These are phyloP conservation scores for Gobio occitaniae DNA, from an alignment of 2,797 vertebrate species.

Conservation along the genomic window DNA sequence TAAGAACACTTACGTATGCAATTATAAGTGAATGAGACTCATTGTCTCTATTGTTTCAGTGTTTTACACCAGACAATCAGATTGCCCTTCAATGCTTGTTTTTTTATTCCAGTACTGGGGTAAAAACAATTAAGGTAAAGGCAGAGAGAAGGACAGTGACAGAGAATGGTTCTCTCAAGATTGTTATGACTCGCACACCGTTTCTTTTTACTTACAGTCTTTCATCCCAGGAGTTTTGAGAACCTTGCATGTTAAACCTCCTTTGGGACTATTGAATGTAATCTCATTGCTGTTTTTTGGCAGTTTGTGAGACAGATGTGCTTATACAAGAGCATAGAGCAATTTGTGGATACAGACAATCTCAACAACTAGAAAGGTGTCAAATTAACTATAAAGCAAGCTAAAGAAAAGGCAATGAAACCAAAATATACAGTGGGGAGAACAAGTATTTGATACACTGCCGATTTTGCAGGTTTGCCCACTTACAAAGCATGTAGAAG, in stretches of 20 bases:
- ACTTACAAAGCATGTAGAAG: too few species aligned
- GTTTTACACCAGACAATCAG: background rate
- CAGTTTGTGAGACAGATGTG: slow-evolving; percentile 25
- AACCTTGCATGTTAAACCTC: slow-evolving; percentile 18
- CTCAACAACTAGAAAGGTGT: slow-evolving; percentile 9
- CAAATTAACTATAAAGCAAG: slow-evolving; percentile 21
- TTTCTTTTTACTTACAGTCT: slow-evolving; percentile 1
- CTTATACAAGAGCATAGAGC: slow-evolving; percentile 20
- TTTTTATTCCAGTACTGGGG: background rate
- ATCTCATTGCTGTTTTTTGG: slow-evolving; percentile 26
- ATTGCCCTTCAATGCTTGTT: background rate
- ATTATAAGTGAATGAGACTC: background rate
- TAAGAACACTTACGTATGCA: background rate
- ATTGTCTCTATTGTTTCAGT: background rate
- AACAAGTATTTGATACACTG: too few species aligned
- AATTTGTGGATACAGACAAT: slow-evolving; percentile 26
- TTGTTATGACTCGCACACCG: slow-evolving; percentile 16
- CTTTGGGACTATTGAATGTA: slow-evolving; percentile 37
- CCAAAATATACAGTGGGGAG: background rate
- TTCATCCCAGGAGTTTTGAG: slow-evolving; percentile 3
- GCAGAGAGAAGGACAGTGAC: background rate
- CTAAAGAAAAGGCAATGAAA: background rate
- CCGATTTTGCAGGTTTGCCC: too few species aligned
- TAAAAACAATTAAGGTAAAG: background rate
- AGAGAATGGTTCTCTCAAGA: slow-evolving; percentile 12